Evolutionary conservation across 2,113 vertebrate species (phyloP), one percentile per base, ranked within the genome.

Genomic region (Heloderma charlesbogerti): DNA sequence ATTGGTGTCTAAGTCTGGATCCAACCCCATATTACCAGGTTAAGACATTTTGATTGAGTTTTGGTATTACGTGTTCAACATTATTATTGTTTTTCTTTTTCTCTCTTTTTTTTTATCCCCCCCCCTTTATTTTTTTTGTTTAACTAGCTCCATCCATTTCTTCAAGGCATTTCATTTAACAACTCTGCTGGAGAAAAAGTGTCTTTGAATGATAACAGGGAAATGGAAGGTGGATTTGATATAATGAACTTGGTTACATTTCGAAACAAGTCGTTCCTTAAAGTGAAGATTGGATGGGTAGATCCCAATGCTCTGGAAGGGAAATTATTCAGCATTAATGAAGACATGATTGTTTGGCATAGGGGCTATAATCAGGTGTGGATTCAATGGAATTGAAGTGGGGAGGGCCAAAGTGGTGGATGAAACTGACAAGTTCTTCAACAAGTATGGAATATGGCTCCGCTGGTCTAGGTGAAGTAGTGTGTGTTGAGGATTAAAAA

Each of bases 191-290:
- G 79, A 22, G 88, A 89, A 31, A 10, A 15, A 12, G 16, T 89
- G 7, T 89, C 66, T 16, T 89, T 89, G 29, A 72, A 82, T 40
- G 25, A 57, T 2, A 57, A 82, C 0, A 54, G 22, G 25, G 88
- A 89, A 89, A 54, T 82, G 3, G n/a, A 1, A 40, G 88, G 20
- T 12, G 67, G n/a, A 20, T 89, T 89, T 89, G 88, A 89, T 6
- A 72, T 89, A 1, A 72, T 40, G 13, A 89, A 89, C n/a, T 3
- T 89, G n/a, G n/a, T 72, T 1, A 27, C 25, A 6, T 82, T 89
- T 16, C 79, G 75, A 27, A 88, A 88, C 57, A 66, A 79, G 8
- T 69, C 75, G 4, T 67, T 69, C 2, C 0, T 1, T 10, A 79
- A 1, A 22, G 43, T 79, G 16, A 88, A 67, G 67, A 40, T 88